Evolutionary conservation across 2,888 invertebrate species (phyloP).

Genomic region (Clitarchus hookeri): DNA sequence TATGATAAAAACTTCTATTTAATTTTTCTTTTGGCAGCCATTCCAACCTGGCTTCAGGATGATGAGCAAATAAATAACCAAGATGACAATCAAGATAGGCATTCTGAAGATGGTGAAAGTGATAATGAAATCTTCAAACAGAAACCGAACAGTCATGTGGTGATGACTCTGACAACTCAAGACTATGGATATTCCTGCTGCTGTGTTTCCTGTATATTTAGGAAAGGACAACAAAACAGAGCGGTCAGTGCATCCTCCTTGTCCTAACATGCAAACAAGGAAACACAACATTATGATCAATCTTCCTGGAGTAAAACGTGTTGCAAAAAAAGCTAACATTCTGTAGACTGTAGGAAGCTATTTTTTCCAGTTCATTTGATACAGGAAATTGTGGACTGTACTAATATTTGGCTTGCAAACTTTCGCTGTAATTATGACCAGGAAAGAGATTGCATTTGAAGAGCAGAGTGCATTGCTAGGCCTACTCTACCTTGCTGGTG

Average conservation of each 20-base stretch:
- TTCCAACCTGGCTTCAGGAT: too few relatives aligned
- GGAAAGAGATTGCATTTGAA: neutral
- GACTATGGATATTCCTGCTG: too few relatives aligned
- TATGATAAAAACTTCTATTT: too few relatives aligned
- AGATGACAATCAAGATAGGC: too few relatives aligned
- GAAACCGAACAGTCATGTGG: too few relatives aligned
- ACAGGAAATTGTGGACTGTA: neutral
- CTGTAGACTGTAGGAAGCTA: neutral
- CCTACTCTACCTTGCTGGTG: neutral
- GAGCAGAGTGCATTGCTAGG: neutral
- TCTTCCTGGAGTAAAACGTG: neutral
- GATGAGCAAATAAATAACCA: too few relatives aligned
- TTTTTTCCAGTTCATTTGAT: neutral
- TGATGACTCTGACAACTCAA: too few relatives aligned
- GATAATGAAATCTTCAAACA: too few relatives aligned
- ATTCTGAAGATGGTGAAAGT: too few relatives aligned
- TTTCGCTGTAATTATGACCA: neutral
- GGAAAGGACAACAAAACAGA: neutral
- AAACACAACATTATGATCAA: neutral
- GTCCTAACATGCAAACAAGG: neutral
- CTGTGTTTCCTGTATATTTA: neutral
- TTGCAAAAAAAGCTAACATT: neutral
- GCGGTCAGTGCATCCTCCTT: neutral
- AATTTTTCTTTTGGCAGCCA: too few relatives aligned
- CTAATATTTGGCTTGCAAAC: neutral